These are phyloP conservation scores for Salticus scenicus DNA, from an alignment of 2,888 invertebrate species.

Conservation along the genomic window DNA sequence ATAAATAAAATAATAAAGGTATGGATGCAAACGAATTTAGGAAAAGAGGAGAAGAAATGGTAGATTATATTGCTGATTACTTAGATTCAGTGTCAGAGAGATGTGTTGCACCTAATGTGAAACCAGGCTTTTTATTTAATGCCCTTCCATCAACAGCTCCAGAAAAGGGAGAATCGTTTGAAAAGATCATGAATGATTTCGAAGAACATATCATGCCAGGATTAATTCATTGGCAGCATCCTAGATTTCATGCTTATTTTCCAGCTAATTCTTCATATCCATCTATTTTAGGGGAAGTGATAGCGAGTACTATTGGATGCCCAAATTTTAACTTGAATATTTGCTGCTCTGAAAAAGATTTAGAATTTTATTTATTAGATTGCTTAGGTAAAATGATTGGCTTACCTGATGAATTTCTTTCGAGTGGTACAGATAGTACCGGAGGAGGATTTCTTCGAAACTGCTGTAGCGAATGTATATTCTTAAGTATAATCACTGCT, in stretches of 20 bases:
- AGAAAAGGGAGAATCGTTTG: slow-evolving; percentile 87
- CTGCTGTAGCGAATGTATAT: slow-evolving; percentile 94
- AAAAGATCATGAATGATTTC: slow-evolving; percentile 90
- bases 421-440: slow-evolving; percentile 81
- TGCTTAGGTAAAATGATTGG: slow-evolving; percentile 98
- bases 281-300: slow-evolving; percentile 97
- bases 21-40: slow-evolving; percentile 94
- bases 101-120: slow-evolving; percentile 90
- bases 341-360: slow-evolving; percentile 96
- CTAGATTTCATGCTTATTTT: slow-evolving; percentile 98
- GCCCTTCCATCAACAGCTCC: slow-evolving; percentile 89
- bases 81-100: slow-evolving; percentile 85
- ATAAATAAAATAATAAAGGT: too few species aligned
- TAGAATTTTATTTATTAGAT: slow-evolving; percentile 98
- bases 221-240: slow-evolving; percentile 84
- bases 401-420: slow-evolving; percentile 93
- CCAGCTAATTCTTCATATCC: slow-evolving; percentile 98
- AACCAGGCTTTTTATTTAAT: slow-evolving; percentile 89
- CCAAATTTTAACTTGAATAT: slow-evolving; percentile 90
- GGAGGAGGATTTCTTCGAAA: slow-evolving; percentile 99
- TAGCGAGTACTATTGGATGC: slow-evolving; percentile 95
- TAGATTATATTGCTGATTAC: slow-evolving; percentile 95
- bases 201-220: slow-evolving; percentile 95
- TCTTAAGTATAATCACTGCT: slow-evolving; percentile 79
- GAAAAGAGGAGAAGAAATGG: slow-evolving; percentile 91